Evolutionary conservation across 2,797 vertebrate species (phyloP), one percentile per base, ranked within the genome.

Genomic region (Urosaurus nigricauda): DNA sequence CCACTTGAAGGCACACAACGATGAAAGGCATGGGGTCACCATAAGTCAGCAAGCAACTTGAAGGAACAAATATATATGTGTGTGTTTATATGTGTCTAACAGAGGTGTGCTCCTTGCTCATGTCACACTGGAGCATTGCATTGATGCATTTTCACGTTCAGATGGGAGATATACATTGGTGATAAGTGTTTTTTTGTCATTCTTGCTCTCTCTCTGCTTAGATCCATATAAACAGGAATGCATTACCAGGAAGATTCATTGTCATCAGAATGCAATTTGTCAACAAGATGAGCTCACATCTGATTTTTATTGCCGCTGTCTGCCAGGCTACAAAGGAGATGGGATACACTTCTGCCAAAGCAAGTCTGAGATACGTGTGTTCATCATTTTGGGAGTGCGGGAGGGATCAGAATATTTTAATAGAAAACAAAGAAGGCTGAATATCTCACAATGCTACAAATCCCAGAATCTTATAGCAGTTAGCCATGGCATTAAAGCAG

Each of bases 201-300:
- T n/a, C 32, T 43, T 26, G 5, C 32, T 11, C 29, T n/a, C 29
- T n/a, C 63, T 14, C 32, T 5, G 1, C 53, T 19, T 60, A 89
- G 92, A 93, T 90, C 92, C 90, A 4, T 80, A 92, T 71, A 83
- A 83, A 68, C 32, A 5, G 32, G 88, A 93, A 51, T 92, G 92
- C 37, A 8, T 12, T 12, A 40, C 16, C 12, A 87, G 78, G 71
- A 63, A 84, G 6, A 83, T 92, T 9, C 12, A 24, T 1, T 93
- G 92, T 35, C 92, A 92, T 63, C 71, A 89, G 17, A 87, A 89
- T 29, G 92, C 92, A 3, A 83, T 90, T 40, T 93, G 92, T 40
- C 86, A 90, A 60, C 71, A 63, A 37, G 92, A 93, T 29, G 40
- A 73, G 13, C 78, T 93, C 40, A 90, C 88, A 2, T 80, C 63